A percentile compares a stretch with the other conserved stretches of the same genome.
These are phyloP conservation scores for Acanthurus lineatus DNA, from an alignment of 2,797 vertebrate genomes.

Conservation along the genomic window DNA sequence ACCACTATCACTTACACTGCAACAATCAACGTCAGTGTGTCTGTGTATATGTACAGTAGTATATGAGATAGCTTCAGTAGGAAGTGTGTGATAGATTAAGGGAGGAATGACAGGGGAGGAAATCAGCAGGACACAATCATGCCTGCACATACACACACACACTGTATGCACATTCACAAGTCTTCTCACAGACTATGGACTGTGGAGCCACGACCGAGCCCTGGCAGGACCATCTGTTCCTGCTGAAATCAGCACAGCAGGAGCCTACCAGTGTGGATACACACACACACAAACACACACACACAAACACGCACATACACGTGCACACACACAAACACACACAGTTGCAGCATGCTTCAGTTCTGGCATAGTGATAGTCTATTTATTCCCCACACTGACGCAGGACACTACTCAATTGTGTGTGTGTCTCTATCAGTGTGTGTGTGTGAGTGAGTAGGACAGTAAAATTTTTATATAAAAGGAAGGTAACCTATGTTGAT, in stretches of 20 bases:
- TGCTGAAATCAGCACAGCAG: constrained; percentile 79
- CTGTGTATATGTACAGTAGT: neutral
- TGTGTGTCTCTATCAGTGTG: neutral
- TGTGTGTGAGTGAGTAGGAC: neutral
- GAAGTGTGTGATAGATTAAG: constrained; percentile 31
- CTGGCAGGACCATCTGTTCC: constrained; percentile 80
- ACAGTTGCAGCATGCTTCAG: constrained; percentile 61
- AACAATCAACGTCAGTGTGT: constrained; percentile 40
- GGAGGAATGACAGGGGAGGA: constrained; percentile 51
- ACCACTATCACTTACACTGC: constrained; percentile 70
- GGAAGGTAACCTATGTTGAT: constrained; percentile 12
- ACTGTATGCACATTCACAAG: constrained; percentile 25
- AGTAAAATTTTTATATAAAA: constrained; percentile 28
- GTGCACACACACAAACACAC: constrained; percentile 35
- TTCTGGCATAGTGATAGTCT: constrained; percentile 72
- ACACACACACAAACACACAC: constrained; percentile 14
- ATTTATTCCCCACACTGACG: constrained; percentile 74
- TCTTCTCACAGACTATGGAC: constrained; percentile 59
- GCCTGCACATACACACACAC: constrained; percentile 13
- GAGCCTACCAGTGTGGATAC: constrained; percentile 36
- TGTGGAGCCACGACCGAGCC: constrained; percentile 56
- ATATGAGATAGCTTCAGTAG: constrained; percentile 21
- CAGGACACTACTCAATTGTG: constrained; percentile 52
- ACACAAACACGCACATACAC: constrained; percentile 22
- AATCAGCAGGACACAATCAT: constrained; percentile 29